Evolutionary conservation across 2,113 vertebrate genomes (phyloP), one percentile per base, ranked within the genome.

Genomic region (Aythya baeri): DNA sequence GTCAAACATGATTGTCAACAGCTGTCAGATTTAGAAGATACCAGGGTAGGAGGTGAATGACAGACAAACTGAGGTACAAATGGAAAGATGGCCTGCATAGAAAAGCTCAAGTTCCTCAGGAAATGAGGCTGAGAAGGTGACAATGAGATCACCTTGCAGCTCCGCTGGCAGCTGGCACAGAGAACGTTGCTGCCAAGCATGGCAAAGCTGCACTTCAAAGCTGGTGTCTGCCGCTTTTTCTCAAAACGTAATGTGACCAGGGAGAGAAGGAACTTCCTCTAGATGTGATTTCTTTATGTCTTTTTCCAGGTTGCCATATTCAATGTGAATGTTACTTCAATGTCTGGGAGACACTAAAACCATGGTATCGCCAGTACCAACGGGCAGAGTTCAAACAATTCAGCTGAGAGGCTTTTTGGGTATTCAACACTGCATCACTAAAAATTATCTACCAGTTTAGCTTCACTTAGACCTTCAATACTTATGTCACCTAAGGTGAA

Each of bases 131-230:
- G 54, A 87, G 66, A 91, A 82, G 71, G 41, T 49, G 63, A 62
- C 84, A 65, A 31, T 83, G 75, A 88, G 70, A 91, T 87, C 78
- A 85, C 74, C 34, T 86, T 89, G 49, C 62, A 85, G 83, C 17
- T 93, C 63, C 2, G 5, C 57, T 2, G 34, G 52, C 73, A 89
- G 18, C 59, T 7, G 2, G 18, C 49, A 31, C 43, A 82, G 77
- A 61, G 38, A 66, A 41, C 1, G 0, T 34, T 44, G 62, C 32
- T 93, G 70, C 22, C 70, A 87, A 92, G 38, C 23, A 63, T 7
- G 44, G 31, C n/a, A 70, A 89, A 95, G 27, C 32, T 58, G 11
- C 70, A 67, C 43, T 61, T 91, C 49, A 85, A 29, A 89, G 55
- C 11, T 58, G 27, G 5, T 85, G 94, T 78, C 80, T 93, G 13